phyloP scores from a whole-genome alignment of 2,113 vertebrate species.

The Myotis davidii region DNA sequence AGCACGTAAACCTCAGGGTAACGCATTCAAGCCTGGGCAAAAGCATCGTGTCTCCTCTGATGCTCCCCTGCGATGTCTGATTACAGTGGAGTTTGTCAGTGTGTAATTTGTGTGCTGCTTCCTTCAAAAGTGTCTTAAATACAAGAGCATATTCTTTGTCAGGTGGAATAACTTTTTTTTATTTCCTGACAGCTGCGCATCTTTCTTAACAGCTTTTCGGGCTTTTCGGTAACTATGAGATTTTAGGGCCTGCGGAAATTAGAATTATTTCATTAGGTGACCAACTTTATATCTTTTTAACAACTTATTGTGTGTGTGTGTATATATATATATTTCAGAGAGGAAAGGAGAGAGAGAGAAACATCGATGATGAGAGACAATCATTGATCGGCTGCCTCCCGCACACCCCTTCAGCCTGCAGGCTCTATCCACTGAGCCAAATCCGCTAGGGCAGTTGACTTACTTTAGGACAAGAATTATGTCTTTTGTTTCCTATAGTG shows the following conservation, averaged over 20 bases:
- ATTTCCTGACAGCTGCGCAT: not conserved
- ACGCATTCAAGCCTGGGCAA: not conserved
- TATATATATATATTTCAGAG: too few relatives aligned
- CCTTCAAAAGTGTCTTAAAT: slow-evolving; percentile 2
- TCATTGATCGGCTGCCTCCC: too few relatives aligned
- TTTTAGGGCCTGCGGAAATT: not conserved
- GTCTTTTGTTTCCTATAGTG: slow-evolving; percentile 20
- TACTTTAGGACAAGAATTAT: not conserved
- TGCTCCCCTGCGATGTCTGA: not conserved
- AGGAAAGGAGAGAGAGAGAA: too few relatives aligned
- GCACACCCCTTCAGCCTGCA: too few relatives aligned
- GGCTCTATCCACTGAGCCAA: too few relatives aligned
- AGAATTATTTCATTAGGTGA: slow-evolving; percentile 21
- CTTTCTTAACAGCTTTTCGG: not conserved
- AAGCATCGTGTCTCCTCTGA: not conserved
- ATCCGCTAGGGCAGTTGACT: not conserved
- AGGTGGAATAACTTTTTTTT: not conserved
- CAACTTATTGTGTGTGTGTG: too few relatives aligned
- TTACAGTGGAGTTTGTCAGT: not conserved
- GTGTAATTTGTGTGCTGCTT: not conserved
- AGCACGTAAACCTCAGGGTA: not conserved
- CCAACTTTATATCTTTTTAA: not conserved
- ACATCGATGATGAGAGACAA: too few relatives aligned
- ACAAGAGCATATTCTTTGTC: not conserved
- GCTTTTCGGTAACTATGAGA: not conserved